Base-by-base conservation (phyloP, 2,113 vertebrate species). In the rabbit (Oryctolagus cuniculus) region DNA sequence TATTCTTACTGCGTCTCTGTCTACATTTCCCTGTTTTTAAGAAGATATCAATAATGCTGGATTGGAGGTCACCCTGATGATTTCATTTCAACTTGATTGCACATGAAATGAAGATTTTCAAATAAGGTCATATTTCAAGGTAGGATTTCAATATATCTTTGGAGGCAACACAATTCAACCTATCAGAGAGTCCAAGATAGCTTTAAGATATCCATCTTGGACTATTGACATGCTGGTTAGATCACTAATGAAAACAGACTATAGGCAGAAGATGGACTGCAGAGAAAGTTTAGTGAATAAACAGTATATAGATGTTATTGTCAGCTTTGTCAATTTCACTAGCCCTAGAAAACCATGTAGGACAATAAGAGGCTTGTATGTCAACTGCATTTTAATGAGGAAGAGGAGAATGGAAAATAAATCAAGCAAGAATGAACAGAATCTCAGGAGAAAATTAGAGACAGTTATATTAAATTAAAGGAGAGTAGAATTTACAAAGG, bases 401-500 rank as follows among this genome's bases (percentile, higher is more conserved):
- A 70, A 63, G 31, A 38, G 19, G 1, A 58, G 16, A 80, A 2
- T 66, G 29, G n/a, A 53, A 90, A 85, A 17, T 10, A 70, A 80
- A 2, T 2, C 3, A 24, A 90, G 1, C 21, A 51, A 94, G 16
- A 84, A 7, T 79, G 19, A 22, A 16, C 4, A 92, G 2, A 79
- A 67, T 64, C 6, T 25, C 81, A 4, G 38, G 9, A 63, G 31
- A 82, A 89, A 86, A 49, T 70, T 95, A 85, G 49, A 24, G 13
- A 88, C 11, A 44, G 12, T 8, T 24, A 2, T 38, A 51, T 51
- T 72, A 92, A 80, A 66, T 72, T 34, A 78, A 63, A 85, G 10
- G 67, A 82, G 21, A 91, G 80, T 44, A 87, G 67, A 84, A 67
- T 51, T 93, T 95, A 10, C 58, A 89, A 95, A 82, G 6, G 34